Conservation (phyloP, 1,140 invertebrate genomes). For the Camponotus vicinus region DNA sequence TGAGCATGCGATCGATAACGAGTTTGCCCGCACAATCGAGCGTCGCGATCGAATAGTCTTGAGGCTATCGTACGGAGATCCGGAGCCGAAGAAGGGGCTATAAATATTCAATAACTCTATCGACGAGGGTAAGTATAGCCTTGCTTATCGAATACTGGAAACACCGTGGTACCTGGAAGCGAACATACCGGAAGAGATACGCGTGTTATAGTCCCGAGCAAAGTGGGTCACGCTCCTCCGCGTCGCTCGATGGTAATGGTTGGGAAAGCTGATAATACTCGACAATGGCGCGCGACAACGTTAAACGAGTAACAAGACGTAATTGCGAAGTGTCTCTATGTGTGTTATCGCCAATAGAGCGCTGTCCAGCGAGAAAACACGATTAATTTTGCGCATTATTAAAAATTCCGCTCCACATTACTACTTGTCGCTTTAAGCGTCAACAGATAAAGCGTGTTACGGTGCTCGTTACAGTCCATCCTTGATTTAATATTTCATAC, state of each 20-base stretch:
- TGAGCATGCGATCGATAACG: constrained; percentile 11
- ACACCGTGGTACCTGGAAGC: constrained; percentile 28
- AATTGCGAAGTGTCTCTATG: constrained; percentile 42
- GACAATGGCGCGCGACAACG: constrained; percentile 35
- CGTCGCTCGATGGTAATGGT: constrained; percentile 34
- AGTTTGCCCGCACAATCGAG: constrained; percentile 24
- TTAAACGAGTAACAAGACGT: constrained; percentile 45
- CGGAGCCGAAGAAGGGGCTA: background rate
- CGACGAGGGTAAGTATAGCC: constrained; percentile 19
- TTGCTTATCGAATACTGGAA: constrained; percentile 55
- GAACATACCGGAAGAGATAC: constrained; percentile 55
- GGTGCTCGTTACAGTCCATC: too few species aligned
- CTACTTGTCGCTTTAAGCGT: background rate
- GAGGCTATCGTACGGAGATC: background rate
- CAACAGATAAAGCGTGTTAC: background rate
- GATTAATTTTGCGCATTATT: constrained; percentile 29
- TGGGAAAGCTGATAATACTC: constrained; percentile 45
- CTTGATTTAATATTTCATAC: background rate
- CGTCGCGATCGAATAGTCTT: constrained; percentile 2
- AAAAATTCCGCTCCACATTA: constrained; percentile 19
- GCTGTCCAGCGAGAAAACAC: background rate
- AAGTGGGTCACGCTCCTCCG: constrained; percentile 49
- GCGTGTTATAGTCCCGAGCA: constrained; percentile 51
- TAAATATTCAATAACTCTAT: constrained; percentile 60
- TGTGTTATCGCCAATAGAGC: constrained; percentile 10